A percentile compares a stretch with the other conserved stretches of the same genome.
phyloP scores from a whole-genome alignment of 1,140 invertebrate genomes.

The Rhyzopertha dominica region DNA sequence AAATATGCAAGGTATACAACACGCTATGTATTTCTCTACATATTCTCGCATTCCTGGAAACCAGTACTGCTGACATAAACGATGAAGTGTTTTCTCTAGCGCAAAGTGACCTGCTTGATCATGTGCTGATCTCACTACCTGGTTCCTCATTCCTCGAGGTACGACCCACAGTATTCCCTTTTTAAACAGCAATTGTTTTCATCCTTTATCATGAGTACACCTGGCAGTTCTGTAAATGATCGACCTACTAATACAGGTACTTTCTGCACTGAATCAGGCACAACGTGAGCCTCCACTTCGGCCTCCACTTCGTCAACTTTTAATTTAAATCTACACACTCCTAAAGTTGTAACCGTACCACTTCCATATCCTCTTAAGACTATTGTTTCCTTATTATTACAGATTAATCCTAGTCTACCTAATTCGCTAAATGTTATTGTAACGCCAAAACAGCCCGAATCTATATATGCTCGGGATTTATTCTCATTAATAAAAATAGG shows the following conservation, averaged over 20 bases:
- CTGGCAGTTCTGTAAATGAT: slow-evolving; percentile 12
- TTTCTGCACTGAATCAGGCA: slow-evolving; percentile 9
- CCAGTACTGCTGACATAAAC: slow-evolving; percentile 33
- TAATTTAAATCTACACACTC: no score
- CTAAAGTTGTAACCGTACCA: no score
- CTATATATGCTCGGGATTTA: no score
- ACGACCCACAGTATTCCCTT: slow-evolving; percentile 37
- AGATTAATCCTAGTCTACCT: no score
- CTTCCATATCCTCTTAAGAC: no score
- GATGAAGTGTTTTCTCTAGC: slow-evolving; percentile 34
- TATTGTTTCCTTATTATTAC: no score
- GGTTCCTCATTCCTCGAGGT: slow-evolving; percentile 30
- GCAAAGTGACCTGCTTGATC: slow-evolving; percentile 39
- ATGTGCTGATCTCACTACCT: slow-evolving; percentile 35
- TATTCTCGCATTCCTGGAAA: slow-evolving; percentile 36
- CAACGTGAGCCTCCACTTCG: background rate
- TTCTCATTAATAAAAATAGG: no score
- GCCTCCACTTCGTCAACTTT: slow-evolving; percentile 8
- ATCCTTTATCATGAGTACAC: slow-evolving; percentile 10
- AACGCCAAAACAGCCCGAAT: no score
- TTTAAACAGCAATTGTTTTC: no score
- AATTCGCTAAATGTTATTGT: no score
- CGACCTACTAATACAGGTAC: slow-evolving; percentile 8
- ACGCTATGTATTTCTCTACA: slow-evolving; percentile 29
- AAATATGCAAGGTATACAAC: slow-evolving; percentile 22